A percentile compares a stretch with the other conserved stretches of the same genome.
phyloP scores from a whole-genome alignment of 2,888 invertebrate genomes.

The Acleris laterana region DNA sequence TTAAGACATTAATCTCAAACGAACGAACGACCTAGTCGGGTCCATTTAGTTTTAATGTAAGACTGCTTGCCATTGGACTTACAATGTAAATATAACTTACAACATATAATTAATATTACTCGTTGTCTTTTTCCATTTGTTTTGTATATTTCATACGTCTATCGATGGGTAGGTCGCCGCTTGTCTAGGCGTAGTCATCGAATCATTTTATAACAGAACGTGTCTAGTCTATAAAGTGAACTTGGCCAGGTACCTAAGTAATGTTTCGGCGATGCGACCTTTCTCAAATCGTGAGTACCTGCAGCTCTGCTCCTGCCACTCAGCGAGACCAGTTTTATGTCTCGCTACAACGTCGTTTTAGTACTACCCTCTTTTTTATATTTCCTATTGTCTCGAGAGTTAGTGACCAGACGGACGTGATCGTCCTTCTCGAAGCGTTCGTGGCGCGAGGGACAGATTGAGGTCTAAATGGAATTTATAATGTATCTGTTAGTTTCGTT shows the following conservation, averaged over 20 bases:
- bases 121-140: no score
- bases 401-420: background rate
- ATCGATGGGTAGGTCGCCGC: no score
- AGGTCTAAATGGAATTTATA: slow-evolving; percentile 6
- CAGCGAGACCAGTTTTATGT: slow-evolving; percentile 9
- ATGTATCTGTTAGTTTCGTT: background rate
- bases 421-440: slow-evolving; percentile 5
- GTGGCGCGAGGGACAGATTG: slow-evolving; percentile 4
- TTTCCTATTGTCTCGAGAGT: slow-evolving; percentile 21
- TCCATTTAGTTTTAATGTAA: no score
- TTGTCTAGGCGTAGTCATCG: no score
- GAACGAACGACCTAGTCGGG: no score
- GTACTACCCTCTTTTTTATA: slow-evolving; percentile 6
- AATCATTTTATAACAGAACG: background rate
- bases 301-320: slow-evolving; percentile 4
- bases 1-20: no score
- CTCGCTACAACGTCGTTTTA: slow-evolving; percentile 16
- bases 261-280: background rate
- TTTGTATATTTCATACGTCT: no score
- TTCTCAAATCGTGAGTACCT: slow-evolving; percentile 10
- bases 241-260: slow-evolving; percentile 3
- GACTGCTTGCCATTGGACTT: no score
- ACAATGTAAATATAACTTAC: no score
- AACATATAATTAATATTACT: no score
- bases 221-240: slow-evolving; percentile 7